Base-by-base conservation (phyloP, 2,113 vertebrate species). In the Melozone crissalis region DNA sequence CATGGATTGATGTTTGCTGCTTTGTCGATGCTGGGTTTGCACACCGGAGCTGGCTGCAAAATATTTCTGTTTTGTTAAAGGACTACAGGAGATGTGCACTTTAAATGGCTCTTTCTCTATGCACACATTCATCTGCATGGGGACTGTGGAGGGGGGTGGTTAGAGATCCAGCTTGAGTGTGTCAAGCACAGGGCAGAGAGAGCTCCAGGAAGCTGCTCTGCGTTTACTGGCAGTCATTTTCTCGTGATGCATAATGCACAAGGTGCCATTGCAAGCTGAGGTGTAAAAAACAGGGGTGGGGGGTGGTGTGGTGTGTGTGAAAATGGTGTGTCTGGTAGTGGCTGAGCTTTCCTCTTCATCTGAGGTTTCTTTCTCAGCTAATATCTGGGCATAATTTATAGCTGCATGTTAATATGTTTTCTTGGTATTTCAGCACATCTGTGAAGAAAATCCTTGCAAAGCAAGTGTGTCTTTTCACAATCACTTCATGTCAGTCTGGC, bases 331-430 rank as follows among this genome's bases (percentile, higher is more conserved):
- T 92, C n/a, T 89, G 89, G 68, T 92, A 55, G 76, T 47, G 72
- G 55, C 46, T 44, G 65, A 87, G 55, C 54, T 72, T 79, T 89
- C 51, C 24, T 87, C 66, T 93, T 52, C 63, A 55, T 88, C 65
- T 67, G 44, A 75, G 87, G 19, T 72, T 84, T 59, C 75, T 92
- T 89, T 82, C 31, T 71, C 35, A 73, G 59, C 80, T 96, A 93
- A 96, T 96, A 95, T 94, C 67, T 83, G 86, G 88, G 83, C 94
- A 85, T 91, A 67, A 82, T 86, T 95, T 54, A 75, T 94, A 63
- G 90, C 68, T 78, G 84, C 75, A 74, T 83, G 63, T 61, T 94
- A 89, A 94, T 90, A 79, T 13, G 43, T 52, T 89, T 83, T 76
- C 94, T 87, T 67, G 54, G 51, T 82, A 71, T 95, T 95, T 92